Percentiles rank a stretch among this genome's conserved stretches.
These are phyloP conservation scores for Drosophila novamexicana DNA, from an alignment of 1,140 invertebrate species.

Conservation along the genomic window DNA sequence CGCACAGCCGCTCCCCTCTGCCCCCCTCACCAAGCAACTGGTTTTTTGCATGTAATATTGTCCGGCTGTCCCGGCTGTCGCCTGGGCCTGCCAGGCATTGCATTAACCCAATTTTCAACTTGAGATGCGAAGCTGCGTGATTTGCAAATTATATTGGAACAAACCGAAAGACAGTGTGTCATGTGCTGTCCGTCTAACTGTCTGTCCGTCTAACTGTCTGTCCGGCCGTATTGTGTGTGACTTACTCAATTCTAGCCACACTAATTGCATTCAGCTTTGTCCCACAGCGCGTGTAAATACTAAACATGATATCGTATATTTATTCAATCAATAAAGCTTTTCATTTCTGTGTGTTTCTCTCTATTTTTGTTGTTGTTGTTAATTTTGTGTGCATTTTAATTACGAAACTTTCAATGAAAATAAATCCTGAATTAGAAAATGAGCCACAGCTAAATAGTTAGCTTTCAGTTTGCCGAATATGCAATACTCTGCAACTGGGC, in stretches of 20 bases:
- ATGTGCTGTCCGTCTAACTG: conserved; percentile 19
- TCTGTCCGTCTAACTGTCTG: not conserved
- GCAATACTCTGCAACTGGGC: too few species aligned
- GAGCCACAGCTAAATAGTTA: too few species aligned
- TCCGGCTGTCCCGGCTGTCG: conserved; percentile 36
- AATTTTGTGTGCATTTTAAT: conserved; percentile 1
- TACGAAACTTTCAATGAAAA: not conserved
- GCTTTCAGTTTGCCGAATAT: too few species aligned
- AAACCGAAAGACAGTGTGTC: conserved; percentile 38
- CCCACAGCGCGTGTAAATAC: conserved; percentile 14
- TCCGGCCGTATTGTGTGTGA: conserved; percentile 14
- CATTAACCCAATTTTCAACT: conserved; percentile 80
- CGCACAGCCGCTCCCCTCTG: conserved; percentile 11
- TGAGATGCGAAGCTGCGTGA: conserved; percentile 80
- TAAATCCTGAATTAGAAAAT: not conserved
- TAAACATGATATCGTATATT: conserved; percentile 23
- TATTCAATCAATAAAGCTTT: conserved; percentile 17
- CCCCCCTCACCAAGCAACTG: not conserved
- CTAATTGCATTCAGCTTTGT: conserved; percentile 49
- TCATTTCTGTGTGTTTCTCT: not conserved
- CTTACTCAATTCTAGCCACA: conserved; percentile 43
- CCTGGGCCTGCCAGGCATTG: conserved; percentile 59
- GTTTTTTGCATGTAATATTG: conserved; percentile 62
- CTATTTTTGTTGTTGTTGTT: not conserved
- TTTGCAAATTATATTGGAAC: conserved; percentile 68